phyloP scores from a whole-genome alignment of 2,113 vertebrate genomes.

The Platichthys stellatus region DNA sequence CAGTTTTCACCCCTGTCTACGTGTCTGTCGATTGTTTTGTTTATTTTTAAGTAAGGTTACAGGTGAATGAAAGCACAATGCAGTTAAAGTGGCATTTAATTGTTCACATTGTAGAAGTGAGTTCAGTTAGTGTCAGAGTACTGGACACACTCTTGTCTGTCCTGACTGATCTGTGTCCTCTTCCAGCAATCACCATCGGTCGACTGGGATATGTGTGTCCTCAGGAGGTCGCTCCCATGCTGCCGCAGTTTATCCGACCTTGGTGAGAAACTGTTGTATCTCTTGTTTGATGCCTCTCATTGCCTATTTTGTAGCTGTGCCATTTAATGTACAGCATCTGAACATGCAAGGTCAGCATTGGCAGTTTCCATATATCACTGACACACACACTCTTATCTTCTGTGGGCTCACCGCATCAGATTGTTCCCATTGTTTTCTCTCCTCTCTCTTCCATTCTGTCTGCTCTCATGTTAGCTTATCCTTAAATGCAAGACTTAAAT shows the following conservation, averaged over 20 bases:
- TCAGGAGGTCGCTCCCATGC: constrained; percentile 93
- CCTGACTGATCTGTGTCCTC: constrained; percentile 22
- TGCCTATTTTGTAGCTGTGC: neutral
- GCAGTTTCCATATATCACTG: neutral
- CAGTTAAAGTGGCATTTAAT: neutral
- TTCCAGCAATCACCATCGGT: constrained; percentile 92
- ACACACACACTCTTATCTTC: neutral
- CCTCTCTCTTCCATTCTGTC: too few species aligned
- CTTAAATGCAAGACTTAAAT: too few species aligned
- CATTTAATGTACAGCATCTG: neutral
- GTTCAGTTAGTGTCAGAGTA: neutral
- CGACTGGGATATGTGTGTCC: constrained; percentile 94
- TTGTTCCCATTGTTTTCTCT: neutral
- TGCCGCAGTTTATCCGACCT: constrained; percentile 95
- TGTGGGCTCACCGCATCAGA: neutral
- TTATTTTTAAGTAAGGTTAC: neutral
- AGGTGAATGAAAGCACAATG: neutral
- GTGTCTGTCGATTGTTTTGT: too few species aligned
- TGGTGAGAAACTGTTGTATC: constrained; percentile 82
- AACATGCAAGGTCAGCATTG: neutral
- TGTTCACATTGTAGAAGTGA: neutral
- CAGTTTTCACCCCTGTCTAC: neutral
- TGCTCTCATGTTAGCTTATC: too few species aligned
- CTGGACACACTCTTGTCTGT: neutral
- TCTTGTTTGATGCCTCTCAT: neutral